These are phyloP conservation scores for Sciurus niger DNA, from an alignment of 2,113 vertebrate species.

Conservation along the genomic window DNA sequence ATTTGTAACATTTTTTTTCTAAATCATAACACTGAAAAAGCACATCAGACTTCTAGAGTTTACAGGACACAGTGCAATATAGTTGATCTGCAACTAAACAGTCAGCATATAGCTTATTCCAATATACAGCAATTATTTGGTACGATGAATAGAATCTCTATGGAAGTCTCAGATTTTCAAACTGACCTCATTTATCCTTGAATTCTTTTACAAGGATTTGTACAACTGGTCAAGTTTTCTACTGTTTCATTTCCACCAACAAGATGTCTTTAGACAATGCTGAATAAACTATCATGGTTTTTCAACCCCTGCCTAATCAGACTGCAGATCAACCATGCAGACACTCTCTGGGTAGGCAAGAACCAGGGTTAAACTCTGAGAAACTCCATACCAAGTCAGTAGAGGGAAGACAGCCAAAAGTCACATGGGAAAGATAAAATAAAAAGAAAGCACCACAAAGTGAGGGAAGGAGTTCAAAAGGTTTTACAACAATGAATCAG, in stretches of 20 bases:
- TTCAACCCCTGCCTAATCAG: not conserved
- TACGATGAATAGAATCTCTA: not conserved
- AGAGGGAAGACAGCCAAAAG: not conserved
- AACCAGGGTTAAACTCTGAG: not conserved
- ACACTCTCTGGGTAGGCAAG: not conserved
- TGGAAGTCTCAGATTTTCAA: not conserved
- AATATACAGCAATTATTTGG: not conserved
- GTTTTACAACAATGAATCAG: not conserved
- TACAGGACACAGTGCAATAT: not conserved
- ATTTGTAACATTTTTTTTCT: slow-evolving; percentile 35
- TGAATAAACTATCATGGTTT: not conserved
- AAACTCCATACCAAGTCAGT: not conserved
- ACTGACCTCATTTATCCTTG: not conserved
- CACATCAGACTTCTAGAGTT: not conserved
- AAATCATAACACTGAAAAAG: not conserved
- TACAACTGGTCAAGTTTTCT: slow-evolving; percentile 24
- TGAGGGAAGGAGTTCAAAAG: not conserved
- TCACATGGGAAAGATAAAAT: not conserved
- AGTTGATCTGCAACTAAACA: slow-evolving; percentile 31
- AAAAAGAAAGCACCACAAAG: not conserved
- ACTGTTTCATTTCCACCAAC: not conserved
- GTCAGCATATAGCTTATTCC: not conserved
- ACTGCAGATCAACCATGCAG: not conserved
- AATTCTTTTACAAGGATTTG: not conserved
- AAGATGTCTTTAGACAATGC: not conserved